phyloP scores from a whole-genome alignment of 1,140 invertebrate genomes.

The Maniola jurtina region DNA sequence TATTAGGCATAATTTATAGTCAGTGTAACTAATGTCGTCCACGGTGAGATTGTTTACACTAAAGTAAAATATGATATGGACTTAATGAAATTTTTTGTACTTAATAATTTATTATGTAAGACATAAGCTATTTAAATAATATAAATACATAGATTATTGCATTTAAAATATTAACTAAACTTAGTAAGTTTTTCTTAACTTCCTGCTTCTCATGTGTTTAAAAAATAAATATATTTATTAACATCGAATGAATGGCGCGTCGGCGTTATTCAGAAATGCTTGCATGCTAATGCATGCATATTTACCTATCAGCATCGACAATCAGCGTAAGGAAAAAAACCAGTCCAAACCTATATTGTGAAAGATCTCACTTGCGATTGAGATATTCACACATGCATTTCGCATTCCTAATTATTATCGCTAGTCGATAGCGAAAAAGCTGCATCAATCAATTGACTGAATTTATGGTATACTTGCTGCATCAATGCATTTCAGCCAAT shows the following conservation, averaged over 20 bases:
- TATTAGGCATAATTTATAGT: conserved; percentile 23
- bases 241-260: neutral
- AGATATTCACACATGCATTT: no score
- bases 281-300: no score
- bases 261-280: no score
- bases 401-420: no score
- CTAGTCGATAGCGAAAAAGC: no score
- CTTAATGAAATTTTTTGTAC: conserved; percentile 70
- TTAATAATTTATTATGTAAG: conserved; percentile 66
- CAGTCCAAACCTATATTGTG: no score
- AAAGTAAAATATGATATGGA: conserved; percentile 35
- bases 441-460: no score
- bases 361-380: no score
- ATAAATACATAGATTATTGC: conserved; percentile 45
- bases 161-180: conserved; percentile 46
- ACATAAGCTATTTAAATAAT: conserved; percentile 46
- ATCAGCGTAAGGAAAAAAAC: no score
- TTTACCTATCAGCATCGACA: no score
- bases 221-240: neutral
- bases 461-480: no score
- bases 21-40: conserved; percentile 54
- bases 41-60: conserved; percentile 60
- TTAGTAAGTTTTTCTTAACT: conserved; percentile 11
- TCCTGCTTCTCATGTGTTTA: neutral
- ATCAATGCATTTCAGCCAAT: no score